Percentiles rank a stretch among this genome's conserved stretches.
phyloP scores from a whole-genome alignment of 1,140 invertebrate genomes.

The Calycopis cecrops region DNA sequence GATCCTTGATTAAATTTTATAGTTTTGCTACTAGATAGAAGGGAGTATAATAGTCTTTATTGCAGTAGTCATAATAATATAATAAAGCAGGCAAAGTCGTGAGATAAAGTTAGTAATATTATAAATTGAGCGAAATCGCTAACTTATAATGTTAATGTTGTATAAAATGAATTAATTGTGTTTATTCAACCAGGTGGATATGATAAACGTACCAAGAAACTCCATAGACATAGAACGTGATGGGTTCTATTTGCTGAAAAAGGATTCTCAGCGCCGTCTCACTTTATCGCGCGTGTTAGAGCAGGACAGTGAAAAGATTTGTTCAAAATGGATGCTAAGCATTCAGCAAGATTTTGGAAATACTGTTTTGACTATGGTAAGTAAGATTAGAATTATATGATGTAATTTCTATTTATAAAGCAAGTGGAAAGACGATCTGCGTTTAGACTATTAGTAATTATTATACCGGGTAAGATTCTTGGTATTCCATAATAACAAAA shows the following conservation, averaged over 20 bases:
- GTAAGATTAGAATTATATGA: constrained; percentile 3
- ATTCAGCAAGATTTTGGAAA: constrained; percentile 82
- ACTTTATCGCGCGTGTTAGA: constrained; percentile 93
- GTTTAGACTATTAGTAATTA: too few species aligned
- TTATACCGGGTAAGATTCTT: too few species aligned
- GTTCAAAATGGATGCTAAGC: constrained; percentile 87
- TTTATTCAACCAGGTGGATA: constrained; percentile 46
- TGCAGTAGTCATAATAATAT: too few species aligned
- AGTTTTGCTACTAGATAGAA: too few species aligned
- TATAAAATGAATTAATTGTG: too few species aligned
- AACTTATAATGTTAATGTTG: too few species aligned
- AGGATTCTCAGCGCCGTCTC: constrained; percentile 95
- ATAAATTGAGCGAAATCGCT: too few species aligned
- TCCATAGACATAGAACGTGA: constrained; percentile 83
- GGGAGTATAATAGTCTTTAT: too few species aligned
- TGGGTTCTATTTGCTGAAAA: constrained; percentile 96
- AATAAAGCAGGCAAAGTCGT: too few species aligned
- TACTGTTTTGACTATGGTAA: constrained; percentile 76
- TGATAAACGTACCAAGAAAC: constrained; percentile 56
- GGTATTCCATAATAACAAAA: too few species aligned
- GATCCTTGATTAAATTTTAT: background rate
- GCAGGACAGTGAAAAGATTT: constrained; percentile 91
- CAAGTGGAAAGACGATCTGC: background rate
- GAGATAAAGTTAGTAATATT: too few species aligned
- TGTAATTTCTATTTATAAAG: too few species aligned